Percentiles rank a stretch among this genome's conserved stretches.
Evolutionary conservation across 2,888 invertebrate genomes (phyloP).

Genomic region (Drosophila colorata): DNA sequence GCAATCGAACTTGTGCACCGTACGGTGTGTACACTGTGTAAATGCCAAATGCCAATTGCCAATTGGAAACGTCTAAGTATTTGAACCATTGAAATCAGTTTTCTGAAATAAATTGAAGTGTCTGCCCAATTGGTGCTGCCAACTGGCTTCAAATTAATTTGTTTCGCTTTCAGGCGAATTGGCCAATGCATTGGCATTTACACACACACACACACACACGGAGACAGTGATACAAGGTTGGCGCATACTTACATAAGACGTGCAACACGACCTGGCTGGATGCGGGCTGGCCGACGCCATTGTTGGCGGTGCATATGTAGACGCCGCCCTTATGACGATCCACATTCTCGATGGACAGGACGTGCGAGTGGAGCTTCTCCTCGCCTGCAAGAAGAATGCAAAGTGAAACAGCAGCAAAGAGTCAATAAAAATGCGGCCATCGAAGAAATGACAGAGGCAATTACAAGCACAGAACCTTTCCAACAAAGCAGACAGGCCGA

Average conservation of each 20-base stretch:
- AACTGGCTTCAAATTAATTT: constrained; percentile 65
- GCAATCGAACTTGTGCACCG: constrained; percentile 27
- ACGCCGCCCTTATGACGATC: constrained; percentile 88
- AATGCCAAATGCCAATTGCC: constrained; percentile 24
- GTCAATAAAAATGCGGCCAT: constrained; percentile 58
- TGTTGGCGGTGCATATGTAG: constrained; percentile 88
- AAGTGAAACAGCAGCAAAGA: constrained; percentile 44
- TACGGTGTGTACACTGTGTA: constrained; percentile 12
- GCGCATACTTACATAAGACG: constrained; percentile 87
- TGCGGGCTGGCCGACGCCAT: constrained; percentile 88
- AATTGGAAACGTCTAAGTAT: constrained; percentile 10
- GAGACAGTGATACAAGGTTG: constrained; percentile 1
- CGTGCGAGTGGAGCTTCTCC: constrained; percentile 87
- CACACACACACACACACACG: constrained; percentile 14
- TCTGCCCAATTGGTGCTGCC: constrained; percentile 45
- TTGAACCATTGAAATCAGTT: constrained; percentile 71
- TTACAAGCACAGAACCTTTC: constrained; percentile 51
- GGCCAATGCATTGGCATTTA: constrained; percentile 25
- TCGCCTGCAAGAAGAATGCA: constrained; percentile 86
- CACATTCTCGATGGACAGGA: constrained; percentile 87
- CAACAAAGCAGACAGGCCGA: constrained; percentile 26
- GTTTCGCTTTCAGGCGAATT: constrained; percentile 55
- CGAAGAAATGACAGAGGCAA: constrained; percentile 74
- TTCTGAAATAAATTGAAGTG: constrained; percentile 73
- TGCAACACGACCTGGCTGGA: constrained; percentile 88